These are phyloP conservation scores for Centruroides vittatus DNA, from an alignment of 1,140 invertebrate genomes.

Conservation along the genomic window DNA sequence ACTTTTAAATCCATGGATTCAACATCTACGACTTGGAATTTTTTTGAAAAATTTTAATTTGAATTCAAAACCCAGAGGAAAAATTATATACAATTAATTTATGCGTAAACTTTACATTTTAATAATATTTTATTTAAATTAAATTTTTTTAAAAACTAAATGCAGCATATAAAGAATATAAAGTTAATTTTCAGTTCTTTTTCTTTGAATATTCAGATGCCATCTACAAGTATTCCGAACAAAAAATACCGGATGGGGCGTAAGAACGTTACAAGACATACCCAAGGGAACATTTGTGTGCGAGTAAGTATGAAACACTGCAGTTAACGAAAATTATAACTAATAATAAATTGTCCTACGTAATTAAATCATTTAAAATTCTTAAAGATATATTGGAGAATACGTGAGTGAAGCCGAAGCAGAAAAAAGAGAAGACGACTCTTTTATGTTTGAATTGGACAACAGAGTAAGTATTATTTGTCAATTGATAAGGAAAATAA, in stretches of 20 bases:
- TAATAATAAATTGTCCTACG: background rate
- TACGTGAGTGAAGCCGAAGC: constrained; percentile 68
- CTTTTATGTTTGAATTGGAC: constrained; percentile 80
- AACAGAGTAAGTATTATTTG: constrained; percentile 42
- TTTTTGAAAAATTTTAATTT: too few relatives aligned
- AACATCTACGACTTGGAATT: too few relatives aligned
- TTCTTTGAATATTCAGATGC: background rate
- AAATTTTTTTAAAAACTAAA: too few relatives aligned
- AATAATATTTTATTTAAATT: too few relatives aligned
- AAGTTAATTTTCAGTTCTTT: too few relatives aligned
- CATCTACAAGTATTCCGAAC: constrained; percentile 62
- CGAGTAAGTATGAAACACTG: constrained; percentile 34
- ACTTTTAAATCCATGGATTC: too few relatives aligned
- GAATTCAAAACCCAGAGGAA: too few relatives aligned
- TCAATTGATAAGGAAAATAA: background rate
- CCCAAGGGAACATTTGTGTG: constrained; percentile 67
- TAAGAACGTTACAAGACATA: constrained; percentile 53
- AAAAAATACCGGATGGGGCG: constrained; percentile 67
- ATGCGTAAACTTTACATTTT: too few relatives aligned
- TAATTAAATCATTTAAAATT: background rate
- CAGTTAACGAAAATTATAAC: background rate
- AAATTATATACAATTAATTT: too few relatives aligned
- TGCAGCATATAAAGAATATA: too few relatives aligned
- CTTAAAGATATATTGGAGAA: constrained; percentile 65
- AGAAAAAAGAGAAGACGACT: constrained; percentile 68